Base-by-base conservation (phyloP, 2,113 vertebrate species). In the Sturnus vulgaris region DNA sequence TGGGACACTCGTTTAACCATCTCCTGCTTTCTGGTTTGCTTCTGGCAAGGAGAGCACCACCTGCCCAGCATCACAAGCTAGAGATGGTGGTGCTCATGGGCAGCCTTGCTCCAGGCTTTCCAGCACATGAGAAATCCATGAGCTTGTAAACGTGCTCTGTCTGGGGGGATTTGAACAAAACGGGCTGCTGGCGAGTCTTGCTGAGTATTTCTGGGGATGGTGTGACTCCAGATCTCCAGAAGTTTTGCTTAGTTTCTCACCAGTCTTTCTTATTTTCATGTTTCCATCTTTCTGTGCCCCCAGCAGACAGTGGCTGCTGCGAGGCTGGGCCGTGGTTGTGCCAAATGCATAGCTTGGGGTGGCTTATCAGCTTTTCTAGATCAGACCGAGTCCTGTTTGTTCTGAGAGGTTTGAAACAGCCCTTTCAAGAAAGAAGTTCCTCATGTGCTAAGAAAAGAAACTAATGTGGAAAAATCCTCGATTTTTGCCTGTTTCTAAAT, bases 111-210 rank as follows among this genome's bases (percentile, higher is more conserved):
- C 25, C 1, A 9, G 52, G 73, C 30, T 79, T 85, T 46, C 73
- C 73, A 52, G 70, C 76, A 42, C 3, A 0, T 68, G 53, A 61
- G 49, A 82, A 68, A 35, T 56, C 7, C 0, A 0, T 15, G 40
- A 79, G 44, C 53, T 68, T 75, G 55, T 39, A 60, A 93, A 60
- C 11, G 4, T 2, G 25, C 28, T 80, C 77, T 61, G 20, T 80
- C 30, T 53, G 23, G 37, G 27, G 11, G 47, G 25, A 70, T 53
- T 37, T 28, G n/a, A 65, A 42, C 42, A 40, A 50, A 76, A 8
- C 0, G 0, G 7, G 53, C 33, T 60, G 53, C 15, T 53, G 49
- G 24, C 4, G 15, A 33, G 1, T 1, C 16, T 63, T 1, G 1
- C 47, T 40, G 52, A 3, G 15, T 55, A 39, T 56, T 87, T 40